These are phyloP conservation scores for Cylas formicarius DNA, from an alignment of 1,140 invertebrate genomes.

Conservation along the genomic window DNA sequence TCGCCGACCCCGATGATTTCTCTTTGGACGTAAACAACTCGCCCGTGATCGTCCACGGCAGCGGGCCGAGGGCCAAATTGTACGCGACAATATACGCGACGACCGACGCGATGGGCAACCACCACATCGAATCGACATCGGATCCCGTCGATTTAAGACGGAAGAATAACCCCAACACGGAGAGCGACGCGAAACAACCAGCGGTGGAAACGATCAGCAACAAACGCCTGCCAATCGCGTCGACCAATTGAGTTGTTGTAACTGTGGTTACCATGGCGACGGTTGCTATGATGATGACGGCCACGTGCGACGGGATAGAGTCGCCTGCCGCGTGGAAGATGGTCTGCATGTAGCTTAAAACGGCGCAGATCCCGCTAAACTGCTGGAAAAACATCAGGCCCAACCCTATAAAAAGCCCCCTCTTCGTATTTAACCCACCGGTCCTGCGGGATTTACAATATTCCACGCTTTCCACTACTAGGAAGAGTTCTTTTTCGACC, in stretches of 20 bases:
- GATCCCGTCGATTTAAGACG: slow-evolving; percentile 11
- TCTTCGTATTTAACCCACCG: too few species aligned
- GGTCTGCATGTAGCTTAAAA: slow-evolving; percentile 68
- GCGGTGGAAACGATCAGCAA: slow-evolving; percentile 39
- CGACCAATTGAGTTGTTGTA: slow-evolving; percentile 18
- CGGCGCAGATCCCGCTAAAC: slow-evolving; percentile 71
- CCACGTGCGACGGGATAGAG: slow-evolving; percentile 39
- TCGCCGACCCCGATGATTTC: slow-evolving; percentile 62
- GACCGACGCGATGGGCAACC: slow-evolving; percentile 30
- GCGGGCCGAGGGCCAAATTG: slow-evolving; percentile 60
- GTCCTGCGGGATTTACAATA: too few species aligned
- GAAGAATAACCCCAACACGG: slow-evolving; percentile 20
- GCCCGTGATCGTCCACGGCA: slow-evolving; percentile 76
- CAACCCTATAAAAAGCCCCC: slow-evolving; percentile 61
- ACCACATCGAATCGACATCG: slow-evolving; percentile 21
- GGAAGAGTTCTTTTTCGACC: too few species aligned
- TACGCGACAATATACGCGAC: slow-evolving; percentile 29
- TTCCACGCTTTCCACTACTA: too few species aligned
- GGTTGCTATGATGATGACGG: slow-evolving; percentile 18
- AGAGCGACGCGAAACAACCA: slow-evolving; percentile 45
- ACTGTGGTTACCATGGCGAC: slow-evolving; percentile 17
- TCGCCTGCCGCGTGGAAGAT: slow-evolving; percentile 61
- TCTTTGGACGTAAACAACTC: slow-evolving; percentile 72
- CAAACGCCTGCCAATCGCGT: slow-evolving; percentile 39
- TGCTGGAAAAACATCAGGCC: slow-evolving; percentile 66